Percentiles rank a stretch among this genome's conserved stretches.
Evolutionary conservation across 2,797 vertebrate species (phyloP).

Genomic region (Semotilus atromaculatus): DNA sequence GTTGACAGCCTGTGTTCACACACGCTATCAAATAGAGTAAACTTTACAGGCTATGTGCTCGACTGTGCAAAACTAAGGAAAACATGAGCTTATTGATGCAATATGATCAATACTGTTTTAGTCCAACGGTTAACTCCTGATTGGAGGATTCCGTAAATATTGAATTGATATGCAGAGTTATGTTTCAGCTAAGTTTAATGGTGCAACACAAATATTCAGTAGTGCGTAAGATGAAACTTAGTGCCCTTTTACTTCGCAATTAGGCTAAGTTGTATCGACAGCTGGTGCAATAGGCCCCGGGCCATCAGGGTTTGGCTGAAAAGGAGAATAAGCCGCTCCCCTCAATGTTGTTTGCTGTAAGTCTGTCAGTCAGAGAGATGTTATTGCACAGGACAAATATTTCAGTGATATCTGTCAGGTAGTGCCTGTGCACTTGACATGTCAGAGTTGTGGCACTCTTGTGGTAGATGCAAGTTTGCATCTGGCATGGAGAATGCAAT

Average conservation of each 20-base stretch:
- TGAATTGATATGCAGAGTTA: neutral
- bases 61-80: neutral
- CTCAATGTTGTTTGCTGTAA: neutral
- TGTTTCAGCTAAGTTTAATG: neutral
- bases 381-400: neutral
- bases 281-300: neutral
- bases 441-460: neutral
- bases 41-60: too few relatives aligned
- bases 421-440: slow-evolving; percentile 7
- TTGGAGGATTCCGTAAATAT: neutral
- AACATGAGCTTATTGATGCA: neutral
- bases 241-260: neutral
- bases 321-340: neutral
- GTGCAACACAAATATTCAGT: neutral
- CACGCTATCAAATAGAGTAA: too few relatives aligned
- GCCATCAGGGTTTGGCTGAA: neutral
- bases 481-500: neutral
- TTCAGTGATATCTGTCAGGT: slow-evolving; percentile 12
- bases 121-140: neutral
- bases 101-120: neutral
- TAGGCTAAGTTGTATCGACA: neutral
- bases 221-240: neutral
- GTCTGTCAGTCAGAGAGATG: neutral
- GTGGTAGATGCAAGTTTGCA: neutral
- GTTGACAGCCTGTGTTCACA: neutral